Evolutionary conservation across 2,888 invertebrate genomes (phyloP), one percentile per base, ranked within the genome.

Genomic region (Hecatera dysodea): DNA sequence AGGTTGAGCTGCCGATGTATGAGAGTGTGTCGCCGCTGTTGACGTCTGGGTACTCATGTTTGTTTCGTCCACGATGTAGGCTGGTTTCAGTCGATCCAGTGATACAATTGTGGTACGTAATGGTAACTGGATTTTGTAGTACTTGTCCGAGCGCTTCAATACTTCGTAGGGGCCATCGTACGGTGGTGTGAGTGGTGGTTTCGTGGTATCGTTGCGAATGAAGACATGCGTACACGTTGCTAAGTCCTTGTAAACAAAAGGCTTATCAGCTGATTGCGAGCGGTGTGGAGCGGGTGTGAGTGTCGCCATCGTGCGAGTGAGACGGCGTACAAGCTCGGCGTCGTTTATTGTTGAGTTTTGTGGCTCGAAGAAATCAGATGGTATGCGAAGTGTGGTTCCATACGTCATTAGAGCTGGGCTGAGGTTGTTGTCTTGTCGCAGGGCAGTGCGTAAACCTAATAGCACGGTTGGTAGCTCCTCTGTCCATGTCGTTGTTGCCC

Each of bases 121-220:
- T 8, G 52, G 59, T n/a, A 66, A 29, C 22, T 72, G 22, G 6
- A 72, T 44, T 24, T 19, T 42, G 42, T 42, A 72, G 15, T 11
- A 50, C 46, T 72, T 72, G 1, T 33, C 42, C 8, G 15, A 4
- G 3, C 61, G 19, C 19, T 71, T 1, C 4, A 62, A 3, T 7
- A 67, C 72, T 36, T 22, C 29, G 9, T 72, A 72, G 2, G 63
- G 72, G 0, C 72, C 67, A 19, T 72, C 53, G 59, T 72, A 72
- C 11, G 67, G 50, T 33, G 33, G 33, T 33, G 33, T 33, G 33
- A 33, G 33, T 33, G 33, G 33, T 7, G 33, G 6, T 33, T 8
- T 33, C 6, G 33, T 7, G 33, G 33, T 33, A 7, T 33, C 33
- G 7, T 33, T 33, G 33, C 33, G 33, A 33, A 33, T 8, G 7